Evolutionary conservation across 2,888 invertebrate species (phyloP), one percentile per base, ranked within the genome.

Genomic region (Meandrusa payeni): DNA sequence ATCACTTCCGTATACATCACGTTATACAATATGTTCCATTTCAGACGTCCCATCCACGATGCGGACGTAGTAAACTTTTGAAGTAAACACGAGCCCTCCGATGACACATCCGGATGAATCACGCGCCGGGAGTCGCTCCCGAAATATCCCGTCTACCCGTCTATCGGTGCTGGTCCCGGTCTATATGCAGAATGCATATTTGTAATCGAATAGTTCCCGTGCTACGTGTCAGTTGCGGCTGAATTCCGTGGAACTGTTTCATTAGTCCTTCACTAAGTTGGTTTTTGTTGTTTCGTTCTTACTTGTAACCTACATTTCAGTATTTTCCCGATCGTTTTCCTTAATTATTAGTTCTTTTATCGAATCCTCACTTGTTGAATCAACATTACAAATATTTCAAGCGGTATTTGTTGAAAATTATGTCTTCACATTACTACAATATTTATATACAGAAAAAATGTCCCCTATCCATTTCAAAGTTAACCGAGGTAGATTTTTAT

Each of bases 21-120:
- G 24, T 37, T 22, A 13, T 32, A 36, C 40, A 40, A 32, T 39
- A 24, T 23, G 41, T 27, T 20, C 28, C 29, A 9, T 38, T 20
- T 38, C 38, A 32, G 23, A 17, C 40, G n/a, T 29, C 12, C 23
- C n/a, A 22, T 27, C n/a, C 37, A 48, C 31, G 41, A 43, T 45
- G 48, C 43, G 46, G 54, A 54, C 51, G 51, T 46, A 24, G 45
- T 46, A 46, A 37, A 41, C 12, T 15, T 24, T 49, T 42, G 45
- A 60, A 52, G 59, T 54, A 57, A 59, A 57, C 49, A 39, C 12
- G 38, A 38, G 22, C 19, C 32, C 37, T 37, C 23, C 47, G 62
- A 64, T 69, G 72, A 71, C 63, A 67, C 70, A 66, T 60, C 65
- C 59, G 53, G 40, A 46, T 70, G 69, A 70, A 43, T 75, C 72